Conservation (phyloP, 2,113 vertebrate species). For the Benitochromis conjunctus region DNA sequence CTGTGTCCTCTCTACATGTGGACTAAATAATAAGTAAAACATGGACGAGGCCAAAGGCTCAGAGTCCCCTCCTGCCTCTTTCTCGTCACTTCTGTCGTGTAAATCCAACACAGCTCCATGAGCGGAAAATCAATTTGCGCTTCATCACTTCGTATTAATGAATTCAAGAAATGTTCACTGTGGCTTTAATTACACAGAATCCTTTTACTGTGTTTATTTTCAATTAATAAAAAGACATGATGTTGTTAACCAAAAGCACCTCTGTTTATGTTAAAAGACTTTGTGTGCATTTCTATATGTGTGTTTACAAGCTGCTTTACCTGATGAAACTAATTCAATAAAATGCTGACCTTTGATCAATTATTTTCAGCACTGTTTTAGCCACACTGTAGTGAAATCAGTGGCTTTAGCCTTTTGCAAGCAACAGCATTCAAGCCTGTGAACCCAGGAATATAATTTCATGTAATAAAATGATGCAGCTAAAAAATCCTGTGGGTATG, state of each 20-base stretch:
- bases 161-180: neutral
- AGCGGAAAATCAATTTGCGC: neutral
- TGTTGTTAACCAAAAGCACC: no score
- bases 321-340: neutral
- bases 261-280: neutral
- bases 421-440: neutral
- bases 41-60: neutral
- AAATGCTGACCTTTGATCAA: neutral
- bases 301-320: neutral
- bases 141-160: neutral
- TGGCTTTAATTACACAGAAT: neutral
- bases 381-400: neutral
- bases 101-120: neutral
- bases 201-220: neutral
- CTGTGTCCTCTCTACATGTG: neutral
- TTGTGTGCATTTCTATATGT: neutral
- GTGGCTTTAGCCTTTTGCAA: neutral
- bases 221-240: neutral
- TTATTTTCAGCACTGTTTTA: neutral
- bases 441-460: neutral
- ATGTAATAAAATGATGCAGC: neutral
- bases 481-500: neutral
- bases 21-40: neutral
- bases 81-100: neutral
- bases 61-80: neutral